Evolutionary conservation across 2,113 vertebrate species (phyloP).

Genomic region (Gymnobelideus leadbeateri): DNA sequence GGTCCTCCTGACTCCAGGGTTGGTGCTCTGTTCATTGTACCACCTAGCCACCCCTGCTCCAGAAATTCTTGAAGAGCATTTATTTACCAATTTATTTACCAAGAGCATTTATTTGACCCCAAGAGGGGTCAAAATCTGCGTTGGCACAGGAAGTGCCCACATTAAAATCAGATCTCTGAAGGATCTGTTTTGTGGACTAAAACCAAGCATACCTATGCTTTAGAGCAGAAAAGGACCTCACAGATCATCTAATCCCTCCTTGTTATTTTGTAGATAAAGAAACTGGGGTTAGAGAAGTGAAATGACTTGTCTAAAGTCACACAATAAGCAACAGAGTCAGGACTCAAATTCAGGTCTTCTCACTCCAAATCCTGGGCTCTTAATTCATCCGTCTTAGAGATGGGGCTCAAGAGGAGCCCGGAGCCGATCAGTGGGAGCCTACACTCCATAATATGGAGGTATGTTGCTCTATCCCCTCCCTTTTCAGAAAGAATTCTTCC

Average conservation of each 20-base stretch:
- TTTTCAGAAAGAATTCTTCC: neutral
- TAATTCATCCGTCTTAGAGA: neutral
- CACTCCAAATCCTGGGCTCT: neutral
- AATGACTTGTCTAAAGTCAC: neutral
- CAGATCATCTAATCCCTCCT: neutral
- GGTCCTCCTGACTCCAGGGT: no score
- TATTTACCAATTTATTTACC: neutral
- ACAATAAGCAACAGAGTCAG: neutral
- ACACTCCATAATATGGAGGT: neutral
- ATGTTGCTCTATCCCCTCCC: neutral
- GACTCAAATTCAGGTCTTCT: neutral
- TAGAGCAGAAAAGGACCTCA: no score
- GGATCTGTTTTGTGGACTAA: neutral
- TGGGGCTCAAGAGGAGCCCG: no score
- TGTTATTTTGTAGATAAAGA: neutral
- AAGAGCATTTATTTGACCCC: no score
- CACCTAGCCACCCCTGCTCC: no score
- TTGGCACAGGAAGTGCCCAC: neutral
- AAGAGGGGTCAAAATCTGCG: neutral
- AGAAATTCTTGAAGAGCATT: neutral
- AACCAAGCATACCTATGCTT: neutral
- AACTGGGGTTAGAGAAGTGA: neutral
- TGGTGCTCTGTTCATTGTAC: no score
- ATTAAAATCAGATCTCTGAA: neutral
- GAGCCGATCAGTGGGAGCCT: neutral